Base-by-base conservation (phyloP, 2,797 vertebrate genomes). In the Ataeniobius toweri region DNA sequence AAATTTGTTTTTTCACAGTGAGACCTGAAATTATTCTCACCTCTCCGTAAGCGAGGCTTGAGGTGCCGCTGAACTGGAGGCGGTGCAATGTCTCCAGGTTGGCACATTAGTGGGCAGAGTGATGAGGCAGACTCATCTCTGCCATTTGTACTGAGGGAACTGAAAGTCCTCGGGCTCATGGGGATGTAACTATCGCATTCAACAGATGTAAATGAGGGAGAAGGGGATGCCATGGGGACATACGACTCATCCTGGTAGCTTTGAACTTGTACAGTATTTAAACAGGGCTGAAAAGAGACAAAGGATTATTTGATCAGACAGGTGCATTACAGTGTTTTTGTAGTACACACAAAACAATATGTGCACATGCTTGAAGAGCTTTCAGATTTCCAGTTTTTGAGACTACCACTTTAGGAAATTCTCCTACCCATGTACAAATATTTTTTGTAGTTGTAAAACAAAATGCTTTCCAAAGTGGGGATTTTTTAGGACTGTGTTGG, bases 31-130 rank as follows among this genome's bases (percentile, higher is more conserved):
- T 36, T 58, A 78, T 36, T 73, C 96, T 96, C 93, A 99, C 98
- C 89, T 95, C 96, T 97, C 85, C 95, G 96, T 74, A 93, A 58
- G 0, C 96, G 96, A 77, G 98, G 98, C 84, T 99, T 99, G 73
- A 99, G 97, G 83, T 98, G 96, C 63, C 98, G 96, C 84, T 99
- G 97, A 76, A 99, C 96, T 0, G 98, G 98, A 14, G 98, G 98
- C 0, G 98, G 98, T n/a, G 96, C 95, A 78, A 97, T 58, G 39
- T 97, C 91, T 58, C 20, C 90, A 56, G 95, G 94, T 13, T 96
- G 95, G 63, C 95, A 91, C 0, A 94, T 91, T 10, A 96, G 84
- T 0, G 94, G 90, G 80, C 77, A 63, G n/a, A 91, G 79, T 58
- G 87, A 74, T 0, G 88, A 39, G 10, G 92, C 73, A n/a, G 88